phyloP scores from a whole-genome alignment of 2,113 vertebrate genomes.

The Crotalus viridis region DNA sequence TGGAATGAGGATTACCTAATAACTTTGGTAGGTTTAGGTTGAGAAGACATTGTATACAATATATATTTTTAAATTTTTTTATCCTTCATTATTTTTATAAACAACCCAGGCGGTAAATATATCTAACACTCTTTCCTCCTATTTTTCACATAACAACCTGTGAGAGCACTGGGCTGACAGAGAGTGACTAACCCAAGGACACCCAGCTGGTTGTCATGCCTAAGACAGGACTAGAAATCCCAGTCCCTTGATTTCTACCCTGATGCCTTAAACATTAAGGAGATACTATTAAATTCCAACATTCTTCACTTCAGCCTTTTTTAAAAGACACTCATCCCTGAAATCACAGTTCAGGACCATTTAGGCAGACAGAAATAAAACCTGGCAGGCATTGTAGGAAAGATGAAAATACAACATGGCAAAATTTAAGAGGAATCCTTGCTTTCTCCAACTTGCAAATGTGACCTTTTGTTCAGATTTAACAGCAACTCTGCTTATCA shows the following conservation, averaged over 20 bases:
- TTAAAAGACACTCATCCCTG: background rate
- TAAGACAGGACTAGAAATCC: background rate
- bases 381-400: background rate
- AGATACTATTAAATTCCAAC: background rate
- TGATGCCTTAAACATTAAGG: background rate
- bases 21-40: background rate
- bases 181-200: background rate
- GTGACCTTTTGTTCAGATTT: background rate
- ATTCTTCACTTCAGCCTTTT: background rate
- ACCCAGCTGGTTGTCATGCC: background rate
- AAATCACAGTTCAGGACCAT: background rate
- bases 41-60: background rate
- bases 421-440: background rate
- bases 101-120: background rate
- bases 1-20: background rate
- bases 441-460: background rate
- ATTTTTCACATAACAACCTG: background rate
- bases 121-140: background rate
- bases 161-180: background rate
- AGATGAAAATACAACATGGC: background rate
- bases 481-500: background rate
- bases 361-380: background rate
- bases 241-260: background rate
- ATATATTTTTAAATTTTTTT: background rate
- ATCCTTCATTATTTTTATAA: background rate